A percentile compares a stretch with the other conserved stretches of the same genome.
Evolutionary conservation across 2,888 invertebrate genomes (phyloP).

Genomic region (Phoenoteleia sp.): DNA sequence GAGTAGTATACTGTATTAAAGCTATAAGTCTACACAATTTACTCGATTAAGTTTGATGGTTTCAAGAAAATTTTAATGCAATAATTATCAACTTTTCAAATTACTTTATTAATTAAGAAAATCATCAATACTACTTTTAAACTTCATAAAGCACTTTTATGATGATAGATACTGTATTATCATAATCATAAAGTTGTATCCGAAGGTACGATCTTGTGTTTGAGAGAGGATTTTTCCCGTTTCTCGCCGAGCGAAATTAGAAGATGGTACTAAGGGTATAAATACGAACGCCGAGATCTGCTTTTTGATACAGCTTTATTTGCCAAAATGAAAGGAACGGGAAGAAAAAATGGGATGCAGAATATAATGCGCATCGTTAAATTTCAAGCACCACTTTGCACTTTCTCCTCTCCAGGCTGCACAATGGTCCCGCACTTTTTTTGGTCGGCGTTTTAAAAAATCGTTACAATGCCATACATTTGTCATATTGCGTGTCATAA

Average conservation of each 20-base stretch:
- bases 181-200: slow-evolving; percentile 39
- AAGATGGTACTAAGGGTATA: slow-evolving; percentile 3
- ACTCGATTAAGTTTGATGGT: too few species aligned
- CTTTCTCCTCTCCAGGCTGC: slow-evolving; percentile 32
- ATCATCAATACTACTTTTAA: slow-evolving; percentile 32
- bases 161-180: slow-evolving; percentile 37
- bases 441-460: slow-evolving; percentile 30
- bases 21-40: too few species aligned
- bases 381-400: slow-evolving; percentile 52
- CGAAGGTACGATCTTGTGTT: slow-evolving; percentile 10
- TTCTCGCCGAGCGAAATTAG: slow-evolving; percentile 12
- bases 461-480: slow-evolving; percentile 14
- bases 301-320: slow-evolving; percentile 41
- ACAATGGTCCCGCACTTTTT: slow-evolving; percentile 6
- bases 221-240: neutral
- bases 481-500: slow-evolving; percentile 23
- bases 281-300: slow-evolving; percentile 16
- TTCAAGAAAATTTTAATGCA: too few species aligned
- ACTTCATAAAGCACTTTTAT: slow-evolving; percentile 49
- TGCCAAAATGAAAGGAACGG: slow-evolving; percentile 17
- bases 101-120: too few species aligned
- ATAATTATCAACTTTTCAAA: too few species aligned
- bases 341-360: slow-evolving; percentile 9
- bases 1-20: too few species aligned
- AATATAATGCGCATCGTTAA: slow-evolving; percentile 42